phyloP scores from a whole-genome alignment of 2,113 vertebrate species.

The Leuciscus idus region DNA sequence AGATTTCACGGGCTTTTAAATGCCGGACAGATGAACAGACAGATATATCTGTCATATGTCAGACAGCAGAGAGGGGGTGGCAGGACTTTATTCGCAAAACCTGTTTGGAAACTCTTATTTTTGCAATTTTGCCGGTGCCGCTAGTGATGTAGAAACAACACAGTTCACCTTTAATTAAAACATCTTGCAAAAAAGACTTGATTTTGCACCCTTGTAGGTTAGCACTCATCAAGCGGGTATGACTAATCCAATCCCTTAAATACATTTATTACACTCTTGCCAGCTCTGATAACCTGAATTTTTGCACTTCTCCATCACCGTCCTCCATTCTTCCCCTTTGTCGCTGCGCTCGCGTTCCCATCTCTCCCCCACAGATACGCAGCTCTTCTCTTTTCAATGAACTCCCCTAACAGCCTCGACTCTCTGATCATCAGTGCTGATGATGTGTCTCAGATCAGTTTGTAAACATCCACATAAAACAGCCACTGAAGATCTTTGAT shows the following conservation, averaged over 20 bases:
- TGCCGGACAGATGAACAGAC: too few species aligned
- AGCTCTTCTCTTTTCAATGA: constrained; percentile 32
- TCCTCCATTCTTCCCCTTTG: constrained; percentile 38
- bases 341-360: constrained; percentile 4
- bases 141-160: neutral
- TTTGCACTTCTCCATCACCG: constrained; percentile 1
- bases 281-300: constrained; percentile 32
- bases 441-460: constrained; percentile 47
- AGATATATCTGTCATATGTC: neutral
- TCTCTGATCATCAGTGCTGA: constrained; percentile 43
- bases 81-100: neutral
- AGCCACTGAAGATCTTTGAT: constrained; percentile 46
- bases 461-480: constrained; percentile 49
- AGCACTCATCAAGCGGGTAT: neutral
- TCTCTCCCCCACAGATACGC: constrained; percentile 35
- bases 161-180: constrained; percentile 14
- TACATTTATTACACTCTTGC: constrained; percentile 26
- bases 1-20: too few species aligned
- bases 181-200: neutral
- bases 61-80: neutral
- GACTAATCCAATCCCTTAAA: constrained; percentile 16
- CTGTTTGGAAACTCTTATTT: neutral
- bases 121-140: neutral
- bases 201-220: constrained; percentile 2
- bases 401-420: constrained; percentile 36